phyloP scores from a whole-genome alignment of 2,113 vertebrate species.

The Cepphus grylle region DNA sequence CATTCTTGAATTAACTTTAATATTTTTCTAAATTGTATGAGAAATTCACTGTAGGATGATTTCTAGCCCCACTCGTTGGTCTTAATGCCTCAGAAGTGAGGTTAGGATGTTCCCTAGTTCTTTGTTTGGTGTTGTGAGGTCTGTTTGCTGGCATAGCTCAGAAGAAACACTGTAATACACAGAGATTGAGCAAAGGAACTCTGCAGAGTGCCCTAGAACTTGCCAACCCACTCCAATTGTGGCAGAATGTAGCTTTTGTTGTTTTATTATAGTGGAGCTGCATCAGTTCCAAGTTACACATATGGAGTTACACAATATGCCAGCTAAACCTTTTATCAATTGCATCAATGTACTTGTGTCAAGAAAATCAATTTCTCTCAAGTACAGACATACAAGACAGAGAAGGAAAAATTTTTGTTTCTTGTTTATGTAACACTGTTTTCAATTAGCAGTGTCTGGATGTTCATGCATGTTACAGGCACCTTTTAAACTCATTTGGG shows the following conservation, averaged over 20 bases:
- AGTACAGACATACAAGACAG: slow-evolving; percentile 38
- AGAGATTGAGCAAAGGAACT: not conserved
- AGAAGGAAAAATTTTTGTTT: slow-evolving; percentile 59
- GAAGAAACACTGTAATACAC: not conserved
- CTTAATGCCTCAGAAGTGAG: not conserved
- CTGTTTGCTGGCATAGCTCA: not conserved
- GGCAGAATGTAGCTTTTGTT: slow-evolving; percentile 40
- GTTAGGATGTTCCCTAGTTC: not conserved
- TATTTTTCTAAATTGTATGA: not conserved
- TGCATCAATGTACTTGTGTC: slow-evolving; percentile 49
- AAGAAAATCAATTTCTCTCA: slow-evolving; percentile 65
- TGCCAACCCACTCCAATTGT: not conserved
- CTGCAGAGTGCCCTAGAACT: not conserved
- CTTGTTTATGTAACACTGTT: slow-evolving; percentile 61
- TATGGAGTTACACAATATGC: slow-evolving; percentile 37
- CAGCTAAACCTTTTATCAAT: slow-evolving; percentile 64
- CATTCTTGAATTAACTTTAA: not conserved
- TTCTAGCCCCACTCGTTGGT: not conserved
- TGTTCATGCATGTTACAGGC: slow-evolving; percentile 64
- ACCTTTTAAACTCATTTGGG: slow-evolving; percentile 52
- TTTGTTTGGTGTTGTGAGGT: not conserved
- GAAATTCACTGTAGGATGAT: not conserved
- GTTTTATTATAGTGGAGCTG: slow-evolving; percentile 4
- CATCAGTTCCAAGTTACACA: slow-evolving; percentile 51
- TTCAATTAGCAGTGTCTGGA: slow-evolving; percentile 71